Percentiles rank a stretch among this genome's conserved stretches.
Conservation (phyloP, 2,113 vertebrate species). For the Hippoglossus stenolepis region DNA sequence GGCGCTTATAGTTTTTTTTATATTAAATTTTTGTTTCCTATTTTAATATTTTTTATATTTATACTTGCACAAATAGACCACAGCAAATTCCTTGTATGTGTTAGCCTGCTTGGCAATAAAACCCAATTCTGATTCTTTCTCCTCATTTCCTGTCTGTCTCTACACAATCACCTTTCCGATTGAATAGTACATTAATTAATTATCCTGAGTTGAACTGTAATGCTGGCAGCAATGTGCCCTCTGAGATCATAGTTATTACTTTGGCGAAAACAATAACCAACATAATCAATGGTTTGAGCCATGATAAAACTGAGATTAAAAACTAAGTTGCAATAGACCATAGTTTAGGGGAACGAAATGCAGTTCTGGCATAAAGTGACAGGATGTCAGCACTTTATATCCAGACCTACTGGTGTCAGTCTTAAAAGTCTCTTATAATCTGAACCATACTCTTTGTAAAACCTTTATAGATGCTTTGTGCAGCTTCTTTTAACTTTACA, state of each 20-base stretch:
- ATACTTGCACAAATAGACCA: too few relatives aligned
- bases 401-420: too few relatives aligned
- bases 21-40: too few relatives aligned
- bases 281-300: neutral
- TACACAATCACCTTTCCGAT: too few relatives aligned
- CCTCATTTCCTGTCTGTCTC: too few relatives aligned
- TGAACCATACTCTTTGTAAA: conserved; percentile 21
- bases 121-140: too few relatives aligned
- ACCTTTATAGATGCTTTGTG: conserved; percentile 7
- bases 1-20: too few relatives aligned
- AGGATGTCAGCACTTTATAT: neutral
- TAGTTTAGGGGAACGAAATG: neutral
- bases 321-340: neutral
- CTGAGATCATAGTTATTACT: neutral
- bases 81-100: too few relatives aligned
- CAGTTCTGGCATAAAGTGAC: neutral
- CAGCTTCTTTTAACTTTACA: conserved; percentile 34
- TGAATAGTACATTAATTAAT: too few relatives aligned
- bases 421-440: conserved; percentile 21
- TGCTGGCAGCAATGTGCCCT: neutral
- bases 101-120: too few relatives aligned
- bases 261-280: neutral
- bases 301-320: neutral
- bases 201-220: too few relatives aligned
- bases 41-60: too few relatives aligned